Evolutionary conservation across 2,797 vertebrate genomes (phyloP).

Genomic region (Nasua narica): DNA sequence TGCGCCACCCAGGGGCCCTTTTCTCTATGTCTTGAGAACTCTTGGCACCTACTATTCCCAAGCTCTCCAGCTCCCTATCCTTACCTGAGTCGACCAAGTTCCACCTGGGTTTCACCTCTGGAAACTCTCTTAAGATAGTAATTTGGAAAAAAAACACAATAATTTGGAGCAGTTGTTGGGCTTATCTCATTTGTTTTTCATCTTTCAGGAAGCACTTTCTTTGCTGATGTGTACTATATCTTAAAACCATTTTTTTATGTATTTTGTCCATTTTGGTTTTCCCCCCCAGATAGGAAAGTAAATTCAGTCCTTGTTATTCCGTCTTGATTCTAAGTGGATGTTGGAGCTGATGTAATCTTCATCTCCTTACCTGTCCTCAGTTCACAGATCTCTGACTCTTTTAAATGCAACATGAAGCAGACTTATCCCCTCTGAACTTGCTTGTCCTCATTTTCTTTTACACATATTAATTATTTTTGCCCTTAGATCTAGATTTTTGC

Average conservation of each 20-base stretch:
- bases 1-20: too few species aligned
- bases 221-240: background rate
- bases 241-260: background rate
- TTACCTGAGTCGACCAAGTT: background rate
- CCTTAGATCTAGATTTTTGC: background rate
- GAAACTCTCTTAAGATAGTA: background rate
- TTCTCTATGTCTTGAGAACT: too few species aligned
- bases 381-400: background rate
- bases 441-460: slow-evolving; percentile 47
- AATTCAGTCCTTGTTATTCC: slow-evolving; percentile 11
- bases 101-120: background rate
- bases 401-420: background rate
- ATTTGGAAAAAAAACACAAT: background rate
- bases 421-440: slow-evolving; percentile 21
- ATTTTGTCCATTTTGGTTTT: background rate
- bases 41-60: background rate
- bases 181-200: background rate
- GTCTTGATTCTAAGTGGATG: background rate
- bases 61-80: background rate
- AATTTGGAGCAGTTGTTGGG: background rate
- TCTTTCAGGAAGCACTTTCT: background rate
- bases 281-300: background rate
- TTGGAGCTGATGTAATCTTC: background rate
- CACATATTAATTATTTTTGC: slow-evolving; percentile 43
- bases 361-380: slow-evolving; percentile 26